Base-by-base conservation (phyloP, 2,113 vertebrate species). In the Nematolebias whitei region DNA sequence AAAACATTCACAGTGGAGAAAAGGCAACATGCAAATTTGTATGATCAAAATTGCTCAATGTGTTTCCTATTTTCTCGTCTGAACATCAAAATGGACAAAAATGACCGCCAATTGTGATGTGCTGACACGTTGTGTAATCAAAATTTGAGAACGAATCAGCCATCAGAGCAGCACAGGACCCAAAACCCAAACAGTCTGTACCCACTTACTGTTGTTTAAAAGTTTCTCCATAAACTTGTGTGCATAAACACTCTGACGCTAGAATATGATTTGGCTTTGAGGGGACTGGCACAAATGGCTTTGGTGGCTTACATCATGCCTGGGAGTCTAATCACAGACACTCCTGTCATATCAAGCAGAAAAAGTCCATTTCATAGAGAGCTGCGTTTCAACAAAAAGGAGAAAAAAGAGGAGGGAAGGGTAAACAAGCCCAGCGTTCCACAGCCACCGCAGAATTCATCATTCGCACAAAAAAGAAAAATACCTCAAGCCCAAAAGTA, bases 1-100 rank as follows among this genome's bases (percentile, higher is more conserved):
- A 80, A 83, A 76, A 85, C 69, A 82, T 79, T 64, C 63, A 63
- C 8, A 57, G 26, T 38, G 69, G 61, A 82, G 78, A 68, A 82
- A 76, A 78, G 74, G 66, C 35, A 82, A 74, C 78, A 51, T 53
- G 74, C 65, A 68, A 80, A 90, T 80, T 81, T 78, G 76, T 82
- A 79, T 63, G 49, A 86, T 86, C 59, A 58, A 85, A 88, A 83
- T 78, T 74, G 74, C 71, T 71, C 87, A 87, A 87, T 89, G 71
- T 91, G 90, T 84, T 88, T 87, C 69, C 62, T 74, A 87, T 89
- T 90, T 87, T 83, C 80, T 78, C 68, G 74, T 85, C 78, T 79
- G 82, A 86, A 90, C 87, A 89, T 88, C 84, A 86, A 91, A 89
- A 86, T 85, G 84, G 85, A 84, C 84, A 88, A 80, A 87, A 88